Conservation (phyloP, 2,888 invertebrate species). For the Brenthis daphne region DNA sequence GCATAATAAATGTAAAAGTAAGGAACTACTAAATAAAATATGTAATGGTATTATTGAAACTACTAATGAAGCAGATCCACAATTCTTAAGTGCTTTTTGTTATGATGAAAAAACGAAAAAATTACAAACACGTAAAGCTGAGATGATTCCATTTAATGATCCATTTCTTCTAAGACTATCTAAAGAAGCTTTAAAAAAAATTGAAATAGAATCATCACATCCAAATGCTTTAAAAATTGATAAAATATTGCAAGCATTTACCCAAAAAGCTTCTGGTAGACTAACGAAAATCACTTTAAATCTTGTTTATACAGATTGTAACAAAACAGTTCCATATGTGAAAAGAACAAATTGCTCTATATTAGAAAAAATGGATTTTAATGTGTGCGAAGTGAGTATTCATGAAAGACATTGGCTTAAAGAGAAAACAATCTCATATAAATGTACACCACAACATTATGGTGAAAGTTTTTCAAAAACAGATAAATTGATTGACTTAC, state of each 20-base stretch:
- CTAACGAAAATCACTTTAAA: constrained; percentile 58
- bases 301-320: constrained; percentile 59
- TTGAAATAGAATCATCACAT: constrained; percentile 55
- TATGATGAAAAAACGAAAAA: constrained; percentile 56
- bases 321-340: constrained; percentile 48
- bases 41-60: constrained; percentile 80
- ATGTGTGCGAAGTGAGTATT: constrained; percentile 60
- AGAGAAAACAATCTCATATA: constrained; percentile 55
- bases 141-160: constrained; percentile 53
- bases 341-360: constrained; percentile 55
- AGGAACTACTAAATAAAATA: constrained; percentile 64
- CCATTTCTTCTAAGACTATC: constrained; percentile 52
- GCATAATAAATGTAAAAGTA: constrained; percentile 54
- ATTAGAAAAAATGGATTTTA: constrained; percentile 53
- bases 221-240: constrained; percentile 54
- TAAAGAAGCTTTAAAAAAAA: constrained; percentile 55
- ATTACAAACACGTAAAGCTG: constrained; percentile 42
- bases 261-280: constrained; percentile 53
- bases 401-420: constrained; percentile 56
- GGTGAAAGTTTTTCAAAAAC: constrained; percentile 52
- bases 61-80: constrained; percentile 62
- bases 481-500: constrained; percentile 36
- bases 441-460: constrained; percentile 55
- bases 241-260: constrained; percentile 57
- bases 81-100: constrained; percentile 77